Evolutionary conservation across 1,140 invertebrate genomes (phyloP), one percentile per base, ranked within the genome.

Genomic region (Meteorus sp.): DNA sequence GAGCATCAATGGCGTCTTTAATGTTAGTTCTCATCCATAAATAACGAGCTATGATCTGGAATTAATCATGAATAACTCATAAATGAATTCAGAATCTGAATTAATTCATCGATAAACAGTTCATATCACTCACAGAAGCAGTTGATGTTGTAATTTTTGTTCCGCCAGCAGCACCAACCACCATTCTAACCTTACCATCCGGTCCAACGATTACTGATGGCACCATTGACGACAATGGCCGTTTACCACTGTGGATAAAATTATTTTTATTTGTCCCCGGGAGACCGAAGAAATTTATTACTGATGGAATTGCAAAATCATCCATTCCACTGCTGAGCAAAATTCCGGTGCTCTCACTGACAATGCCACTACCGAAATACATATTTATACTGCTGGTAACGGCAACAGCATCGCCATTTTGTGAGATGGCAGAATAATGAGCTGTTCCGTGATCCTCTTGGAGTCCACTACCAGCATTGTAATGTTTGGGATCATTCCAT

Each of bases 241-340:
- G 82, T 75, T 98, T 98, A 13, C 88, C 87, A 4, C 88, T 85
- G 37, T 78, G 74, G 50, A 98, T 91, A 56, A 84, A 86, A 81
- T 99, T 99, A 8, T 83, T 84, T 7, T 78, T 77, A 15, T 52
- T 51, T 17, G 89, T 89, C 0, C 88, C 86, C 5, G 90, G 87
- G 33, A 97, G 47, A 0, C 86, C 87, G 67, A 91, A 96, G 48
- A 82, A 85, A 77, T 93, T 98, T 8, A 82, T 78, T 63, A 86
- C 81, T 1, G 86, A 87, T 0, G 92, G 87, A 1, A 88, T 84
- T 0, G 92, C 90, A 77, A 99, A 99, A 74, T 99, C 96, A 74
- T 98, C 93, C 94, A 99, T 98, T 45, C 88, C 89, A 72, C 92
- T 89, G 79, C 98, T 99, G 64, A 95, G 85, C 2, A 98, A 79